Evolutionary conservation across 2,797 vertebrate genomes (phyloP).

Genomic region (Mormyrus hasselquistii): DNA sequence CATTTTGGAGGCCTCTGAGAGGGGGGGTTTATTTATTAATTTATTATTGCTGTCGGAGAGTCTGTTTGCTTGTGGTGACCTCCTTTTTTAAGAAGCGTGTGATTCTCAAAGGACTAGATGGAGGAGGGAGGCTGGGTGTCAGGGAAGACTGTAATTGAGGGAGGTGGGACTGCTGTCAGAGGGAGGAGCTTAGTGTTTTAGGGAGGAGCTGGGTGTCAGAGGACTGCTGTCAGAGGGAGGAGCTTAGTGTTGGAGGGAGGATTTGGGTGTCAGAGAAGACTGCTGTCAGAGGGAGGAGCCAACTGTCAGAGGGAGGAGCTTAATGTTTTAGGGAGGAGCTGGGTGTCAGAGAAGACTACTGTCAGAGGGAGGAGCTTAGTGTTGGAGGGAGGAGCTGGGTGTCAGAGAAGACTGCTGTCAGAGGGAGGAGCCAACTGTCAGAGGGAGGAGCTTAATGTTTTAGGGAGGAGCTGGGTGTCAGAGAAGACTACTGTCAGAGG

Average conservation of each 20-base stretch:
- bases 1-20: constrained; percentile 29
- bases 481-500: too few relatives aligned
- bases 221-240: not conserved
- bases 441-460: not conserved
- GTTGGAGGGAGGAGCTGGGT: not conserved
- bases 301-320: not conserved
- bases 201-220: too few relatives aligned
- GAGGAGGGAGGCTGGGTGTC: not conserved
- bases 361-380: not conserved
- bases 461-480: not conserved
- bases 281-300: not conserved
- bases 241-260: too few relatives aligned
- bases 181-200: not conserved
- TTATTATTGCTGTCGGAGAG: not conserved
- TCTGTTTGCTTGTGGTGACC: not conserved
- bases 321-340: not conserved
- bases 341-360: too few relatives aligned
- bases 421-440: not conserved
- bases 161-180: not conserved
- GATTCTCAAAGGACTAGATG: not conserved
- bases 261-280: not conserved
- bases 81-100: not conserved
- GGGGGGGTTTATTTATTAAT: not conserved
- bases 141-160: not conserved
- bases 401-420: not conserved